Evolutionary conservation across 2,888 invertebrate genomes (phyloP), one percentile per base, ranked within the genome.

Genomic region (Pristionchus mayeri): DNA sequence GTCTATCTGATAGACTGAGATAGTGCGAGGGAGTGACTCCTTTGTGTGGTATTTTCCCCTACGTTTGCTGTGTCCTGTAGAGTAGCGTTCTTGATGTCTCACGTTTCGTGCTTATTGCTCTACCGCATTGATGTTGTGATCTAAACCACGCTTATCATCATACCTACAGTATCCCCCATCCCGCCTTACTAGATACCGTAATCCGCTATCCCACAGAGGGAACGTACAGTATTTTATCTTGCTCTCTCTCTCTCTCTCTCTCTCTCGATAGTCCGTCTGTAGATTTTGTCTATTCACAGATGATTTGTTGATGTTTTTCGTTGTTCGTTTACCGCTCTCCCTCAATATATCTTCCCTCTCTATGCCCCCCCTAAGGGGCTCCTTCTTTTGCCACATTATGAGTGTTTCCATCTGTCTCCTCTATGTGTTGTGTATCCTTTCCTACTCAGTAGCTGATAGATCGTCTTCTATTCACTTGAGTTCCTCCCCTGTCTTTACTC

Each of bases 231-330:
- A 71, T 71, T 71, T n/a, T n/a, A n/a, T n/a, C n/a, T n/a, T n/a
- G n/a, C n/a, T n/a, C n/a, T n/a, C n/a, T n/a, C n/a, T n/a, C n/a
- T n/a, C n/a, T n/a, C n/a, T n/a, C n/a, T n/a, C n/a, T n/a, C n/a
- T 40, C 24, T 37, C 18, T 44, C 13, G 34, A 16, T 71, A 71
- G 71, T 21, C 40, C 9, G 4, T 44, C 71, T 44, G 71, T 71
- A 71, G 71, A 71, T 71, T 34, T n/a, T 37, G 21, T n/a, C 34
- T 34, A 63, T 37, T 21, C 37, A 11, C 71, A 44, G 37, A 40
- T 44, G 40, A 71, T 44, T 71, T 71, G 71, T 71, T 71, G 71
- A 71, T 71, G 71, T 71, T 71, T 71, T 71, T 44, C 40, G 71
- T 71, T 71, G 71, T 71, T 71, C 71, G 71, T 71, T 71, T 71